phyloP scores from a whole-genome alignment of 2,113 vertebrate species.

The Odontophorus gujanensis region DNA sequence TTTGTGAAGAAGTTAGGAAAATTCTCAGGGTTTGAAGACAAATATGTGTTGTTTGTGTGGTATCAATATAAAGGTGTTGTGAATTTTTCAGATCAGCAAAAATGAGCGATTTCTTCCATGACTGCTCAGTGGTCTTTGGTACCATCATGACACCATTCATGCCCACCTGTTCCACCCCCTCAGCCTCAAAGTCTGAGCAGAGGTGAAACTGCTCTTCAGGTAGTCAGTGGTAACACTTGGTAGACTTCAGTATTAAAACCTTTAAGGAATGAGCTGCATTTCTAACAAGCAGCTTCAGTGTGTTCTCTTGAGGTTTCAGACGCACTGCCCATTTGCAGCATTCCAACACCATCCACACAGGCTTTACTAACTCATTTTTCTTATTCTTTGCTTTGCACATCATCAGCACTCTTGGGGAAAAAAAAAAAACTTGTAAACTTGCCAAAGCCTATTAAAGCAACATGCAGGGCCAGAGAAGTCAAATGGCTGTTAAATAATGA shows the following conservation, averaged over 20 bases:
- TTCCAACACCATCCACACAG: neutral
- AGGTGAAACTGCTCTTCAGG: constrained; percentile 67
- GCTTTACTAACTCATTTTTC: constrained; percentile 27
- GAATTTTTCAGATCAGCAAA: constrained; percentile 66
- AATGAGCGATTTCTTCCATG: constrained; percentile 36
- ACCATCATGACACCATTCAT: constrained; percentile 5
- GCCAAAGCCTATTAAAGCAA: neutral
- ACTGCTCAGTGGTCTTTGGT: constrained; percentile 49
- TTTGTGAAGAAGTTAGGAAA: neutral
- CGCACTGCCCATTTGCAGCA: neutral
- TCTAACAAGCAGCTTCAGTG: constrained; percentile 39
- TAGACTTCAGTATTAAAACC: constrained; percentile 41
- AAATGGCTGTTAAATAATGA: neutral
- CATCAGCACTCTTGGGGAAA: neutral
- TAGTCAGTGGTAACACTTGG: constrained; percentile 57
- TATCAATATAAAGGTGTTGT: constrained; percentile 28
- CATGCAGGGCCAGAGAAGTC: neutral
- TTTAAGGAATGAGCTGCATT: constrained; percentile 10
- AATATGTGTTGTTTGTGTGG: neutral
- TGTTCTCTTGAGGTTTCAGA: neutral
- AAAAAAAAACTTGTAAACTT: neutral
- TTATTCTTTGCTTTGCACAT: constrained; percentile 29
- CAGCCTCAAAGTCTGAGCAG: constrained; percentile 61
- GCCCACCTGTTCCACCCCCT: constrained; percentile 40
- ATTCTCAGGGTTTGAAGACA: neutral